phyloP scores from a whole-genome alignment of 2,888 invertebrate genomes.

The Atherix ibis region DNA sequence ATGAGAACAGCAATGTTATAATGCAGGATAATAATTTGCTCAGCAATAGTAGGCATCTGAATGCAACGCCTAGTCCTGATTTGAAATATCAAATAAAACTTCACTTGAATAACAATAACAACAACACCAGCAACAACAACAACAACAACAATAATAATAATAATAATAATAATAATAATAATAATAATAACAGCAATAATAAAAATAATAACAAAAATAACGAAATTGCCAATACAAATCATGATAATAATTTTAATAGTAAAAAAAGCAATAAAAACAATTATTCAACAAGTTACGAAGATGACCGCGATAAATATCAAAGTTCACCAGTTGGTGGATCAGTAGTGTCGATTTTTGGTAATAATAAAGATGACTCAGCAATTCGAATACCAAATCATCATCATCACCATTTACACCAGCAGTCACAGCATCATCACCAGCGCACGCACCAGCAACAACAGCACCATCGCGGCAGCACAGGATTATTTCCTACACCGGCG shows the following conservation, averaged over 20 bases:
- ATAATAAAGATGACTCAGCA: too few relatives aligned
- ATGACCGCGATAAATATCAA: too few relatives aligned
- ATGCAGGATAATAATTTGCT: conserved; percentile 17
- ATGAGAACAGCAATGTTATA: conserved; percentile 76
- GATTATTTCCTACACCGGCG: conserved; percentile 33
- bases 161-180: conserved; percentile 7
- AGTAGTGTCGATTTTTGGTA: too few relatives aligned
- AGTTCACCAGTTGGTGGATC: too few relatives aligned
- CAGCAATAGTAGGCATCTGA: too few relatives aligned
- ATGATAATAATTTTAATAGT: conserved; percentile 5
- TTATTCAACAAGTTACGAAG: conserved; percentile 16
- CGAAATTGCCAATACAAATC: neutral
- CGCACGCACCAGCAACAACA: too few relatives aligned
- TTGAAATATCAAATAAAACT: too few relatives aligned
- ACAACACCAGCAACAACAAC: conserved; percentile 16
- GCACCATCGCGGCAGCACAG: too few relatives aligned
- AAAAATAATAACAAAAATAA: conserved; percentile 11
- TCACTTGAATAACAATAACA: conserved; percentile 18
- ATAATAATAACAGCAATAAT: conserved; percentile 9
- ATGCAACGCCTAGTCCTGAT: conserved; percentile 14
- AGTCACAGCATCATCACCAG: too few relatives aligned
- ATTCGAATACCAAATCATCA: conserved; percentile 27
- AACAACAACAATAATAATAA: conserved; percentile 14
- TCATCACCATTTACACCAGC: conserved; percentile 25
- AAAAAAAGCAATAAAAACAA: too few relatives aligned